These are phyloP conservation scores for Anseranas semipalmata DNA, from an alignment of 2,113 vertebrate genomes.

Conservation along the genomic window DNA sequence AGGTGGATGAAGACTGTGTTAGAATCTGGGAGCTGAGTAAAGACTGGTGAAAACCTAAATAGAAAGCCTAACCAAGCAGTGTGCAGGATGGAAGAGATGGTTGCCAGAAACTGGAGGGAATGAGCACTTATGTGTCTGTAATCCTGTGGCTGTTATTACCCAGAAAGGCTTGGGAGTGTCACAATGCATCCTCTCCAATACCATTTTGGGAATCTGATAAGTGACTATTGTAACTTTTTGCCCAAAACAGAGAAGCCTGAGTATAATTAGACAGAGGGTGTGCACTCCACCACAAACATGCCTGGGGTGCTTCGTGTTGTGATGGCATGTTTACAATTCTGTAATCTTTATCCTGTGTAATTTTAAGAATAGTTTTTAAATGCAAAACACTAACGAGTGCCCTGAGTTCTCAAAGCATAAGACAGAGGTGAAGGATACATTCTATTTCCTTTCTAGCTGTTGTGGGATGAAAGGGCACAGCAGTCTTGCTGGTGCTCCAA, in stretches of 20 bases:
- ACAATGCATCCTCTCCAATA: conserved; percentile 44
- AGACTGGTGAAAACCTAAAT: accelerated
- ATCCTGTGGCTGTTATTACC: not conserved
- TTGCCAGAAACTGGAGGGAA: not conserved
- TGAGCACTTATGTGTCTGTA: not conserved
- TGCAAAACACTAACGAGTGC: not conserved
- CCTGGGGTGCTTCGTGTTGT: not conserved
- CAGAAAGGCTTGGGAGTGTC: conserved; percentile 30
- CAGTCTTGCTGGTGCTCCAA: not conserved
- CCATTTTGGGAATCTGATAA: conserved; percentile 42
- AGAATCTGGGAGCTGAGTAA: not conserved
- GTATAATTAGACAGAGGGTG: conserved; percentile 39
- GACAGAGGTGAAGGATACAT: not conserved
- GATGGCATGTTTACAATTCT: conserved; percentile 25
- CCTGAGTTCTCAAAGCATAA: not conserved
- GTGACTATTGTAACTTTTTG: conserved; percentile 50
- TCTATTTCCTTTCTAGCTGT: not conserved
- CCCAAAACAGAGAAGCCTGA: conserved; percentile 8
- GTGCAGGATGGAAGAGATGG: not conserved
- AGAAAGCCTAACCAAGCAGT: not conserved
- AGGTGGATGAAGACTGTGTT: not conserved
- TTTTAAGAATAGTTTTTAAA: conserved; percentile 34
- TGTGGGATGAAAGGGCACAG: not conserved
- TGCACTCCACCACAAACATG: conserved; percentile 24
- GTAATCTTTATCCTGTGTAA: conserved; percentile 6